A percentile compares a stretch with the other conserved stretches of the same genome.
Conservation (phyloP, 2,113 vertebrate genomes). For the Tenebrosternarchus preto region DNA sequence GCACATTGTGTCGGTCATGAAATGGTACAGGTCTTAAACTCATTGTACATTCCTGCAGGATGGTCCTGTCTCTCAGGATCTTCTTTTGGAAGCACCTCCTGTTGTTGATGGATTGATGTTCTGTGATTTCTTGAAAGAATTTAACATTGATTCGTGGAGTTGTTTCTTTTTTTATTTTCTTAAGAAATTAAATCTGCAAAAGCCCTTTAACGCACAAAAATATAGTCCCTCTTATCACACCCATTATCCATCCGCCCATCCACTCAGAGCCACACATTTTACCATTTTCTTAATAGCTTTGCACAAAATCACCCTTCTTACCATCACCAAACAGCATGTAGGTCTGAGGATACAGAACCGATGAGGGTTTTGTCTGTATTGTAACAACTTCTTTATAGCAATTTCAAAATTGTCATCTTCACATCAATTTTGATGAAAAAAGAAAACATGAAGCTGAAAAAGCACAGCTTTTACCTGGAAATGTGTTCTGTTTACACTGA, state of each 20-base stretch:
- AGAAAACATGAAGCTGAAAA: background rate
- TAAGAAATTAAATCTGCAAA: no score
- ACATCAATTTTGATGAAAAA: background rate
- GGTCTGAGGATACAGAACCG: background rate
- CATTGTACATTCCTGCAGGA: background rate
- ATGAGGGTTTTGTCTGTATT: background rate
- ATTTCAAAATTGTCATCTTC: background rate
- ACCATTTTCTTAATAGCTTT: background rate
- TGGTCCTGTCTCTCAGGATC: no score
- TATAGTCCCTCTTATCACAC: no score
- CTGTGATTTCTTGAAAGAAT: no score
- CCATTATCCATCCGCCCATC: no score
- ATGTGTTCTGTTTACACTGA: background rate
- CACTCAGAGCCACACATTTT: no score
- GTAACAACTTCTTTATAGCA: background rate
- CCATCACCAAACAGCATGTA: background rate
- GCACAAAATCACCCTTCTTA: background rate
- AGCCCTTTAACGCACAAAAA: no score
- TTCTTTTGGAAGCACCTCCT: no score
- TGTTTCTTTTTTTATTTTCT: no score
- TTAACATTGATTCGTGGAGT: no score
- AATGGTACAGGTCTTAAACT: background rate
- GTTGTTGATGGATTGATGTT: no score
- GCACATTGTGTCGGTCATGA: background rate
- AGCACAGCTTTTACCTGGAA: no score